Conservation (phyloP, 2,797 vertebrate genomes). For the Petrocephalus schoutedeni region DNA sequence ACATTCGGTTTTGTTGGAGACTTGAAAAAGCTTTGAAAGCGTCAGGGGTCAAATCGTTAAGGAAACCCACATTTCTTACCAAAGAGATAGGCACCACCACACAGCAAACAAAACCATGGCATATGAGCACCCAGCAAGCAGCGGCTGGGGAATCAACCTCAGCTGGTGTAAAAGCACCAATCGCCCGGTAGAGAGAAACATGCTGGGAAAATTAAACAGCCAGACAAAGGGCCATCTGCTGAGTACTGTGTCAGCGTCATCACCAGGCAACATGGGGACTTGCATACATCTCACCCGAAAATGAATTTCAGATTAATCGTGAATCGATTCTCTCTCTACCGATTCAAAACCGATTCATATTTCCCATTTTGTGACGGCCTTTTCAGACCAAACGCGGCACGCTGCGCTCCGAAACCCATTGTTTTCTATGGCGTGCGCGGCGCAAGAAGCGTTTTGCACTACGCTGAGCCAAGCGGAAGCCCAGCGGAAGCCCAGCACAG, state of each 20-base stretch:
- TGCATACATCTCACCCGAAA: not conserved
- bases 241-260: not conserved
- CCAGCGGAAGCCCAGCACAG: too few relatives aligned
- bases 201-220: not conserved
- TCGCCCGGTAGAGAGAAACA: not conserved
- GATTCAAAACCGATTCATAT: too few relatives aligned
- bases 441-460: too few relatives aligned
- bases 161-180: not conserved
- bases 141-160: not conserved
- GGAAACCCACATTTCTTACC: not conserved
- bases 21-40: not conserved
- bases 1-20: not conserved
- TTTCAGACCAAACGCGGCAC: too few relatives aligned
- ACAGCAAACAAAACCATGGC: not conserved
- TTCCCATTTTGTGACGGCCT: too few relatives aligned
- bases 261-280: not conserved
- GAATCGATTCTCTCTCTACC: too few relatives aligned
- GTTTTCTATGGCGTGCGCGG: too few relatives aligned
- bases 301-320: not conserved
- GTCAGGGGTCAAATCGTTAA: not conserved
- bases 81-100: not conserved
- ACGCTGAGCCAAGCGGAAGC: too few relatives aligned
- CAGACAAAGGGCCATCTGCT: constrained; percentile 14
- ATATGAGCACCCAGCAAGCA: not conserved
- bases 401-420: too few relatives aligned